Evolutionary conservation across 2,797 vertebrate species (phyloP), one percentile per base, ranked within the genome.

Genomic region (Eulemur mongoz): DNA sequence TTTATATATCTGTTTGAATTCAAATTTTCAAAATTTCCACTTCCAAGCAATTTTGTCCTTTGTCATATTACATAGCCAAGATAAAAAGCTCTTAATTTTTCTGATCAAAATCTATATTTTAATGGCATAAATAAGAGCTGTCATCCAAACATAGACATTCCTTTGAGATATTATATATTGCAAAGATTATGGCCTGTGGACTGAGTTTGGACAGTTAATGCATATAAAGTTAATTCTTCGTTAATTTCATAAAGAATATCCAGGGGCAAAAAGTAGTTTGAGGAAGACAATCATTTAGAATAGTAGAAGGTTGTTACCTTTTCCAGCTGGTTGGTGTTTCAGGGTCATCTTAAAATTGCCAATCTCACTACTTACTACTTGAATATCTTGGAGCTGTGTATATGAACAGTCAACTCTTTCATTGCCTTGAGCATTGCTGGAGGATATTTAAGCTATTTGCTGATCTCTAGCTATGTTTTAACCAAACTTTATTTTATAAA

Each of bases 401-500:
- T 38, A 40, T 30, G 83, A 87, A 88, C 50, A 67, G 80, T 86
- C 81, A 92, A 48, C 79, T 81, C 91, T 73, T 54, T 79, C 82
- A 89, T 57, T 86, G 93, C 96, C 89, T 96, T 93, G 79, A 89
- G 95, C 61, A 70, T 87, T 93, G 75, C 94, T 92, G 78, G 92
- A 89, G 89, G 94, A 94, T 81, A 95, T 50, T 95, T 54, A 83
- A 95, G 59, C 52, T 80, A 87, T 89, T 81, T 96, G 70, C 86
- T 93, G 86, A 97, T 96, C 52, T 97, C 88, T 91, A 95, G 91
- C 67, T 93, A 81, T 80, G 43, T 93, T 95, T 97, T 90, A 97
- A 84, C 32, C 82, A 96, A 94, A 96, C 48, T 96, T 93, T 91
- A 95, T 93, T 95, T 95, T 84, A 92, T 93, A 93, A 96, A 94